phyloP scores from a whole-genome alignment of 2,113 vertebrate genomes.

The Oplegnathus fasciatus region DNA sequence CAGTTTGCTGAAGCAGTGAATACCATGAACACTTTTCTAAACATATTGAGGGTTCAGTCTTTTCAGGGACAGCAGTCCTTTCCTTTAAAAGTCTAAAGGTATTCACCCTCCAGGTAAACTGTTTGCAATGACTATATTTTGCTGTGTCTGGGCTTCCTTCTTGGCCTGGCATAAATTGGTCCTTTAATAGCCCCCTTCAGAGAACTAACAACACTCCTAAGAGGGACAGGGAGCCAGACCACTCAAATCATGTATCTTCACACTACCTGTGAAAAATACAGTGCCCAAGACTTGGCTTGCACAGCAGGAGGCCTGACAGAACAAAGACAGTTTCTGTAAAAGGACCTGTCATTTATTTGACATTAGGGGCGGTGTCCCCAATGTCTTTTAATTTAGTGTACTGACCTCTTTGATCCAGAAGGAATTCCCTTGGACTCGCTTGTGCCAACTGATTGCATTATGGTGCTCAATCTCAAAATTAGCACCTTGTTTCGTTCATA shows the following conservation, averaged over 20 bases:
- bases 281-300: background rate
- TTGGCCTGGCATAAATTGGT: conserved; percentile 25
- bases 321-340: background rate
- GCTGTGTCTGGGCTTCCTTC: conserved; percentile 23
- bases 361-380: background rate
- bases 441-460: background rate
- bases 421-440: background rate
- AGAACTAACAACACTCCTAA: conserved; percentile 7
- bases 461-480: background rate
- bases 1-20: background rate
- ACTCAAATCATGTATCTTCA: conserved; percentile 19
- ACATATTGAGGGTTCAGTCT: background rate
- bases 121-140: conserved; percentile 30
- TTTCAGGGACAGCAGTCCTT: background rate
- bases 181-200: conserved; percentile 37
- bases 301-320: background rate
- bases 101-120: conserved; percentile 7
- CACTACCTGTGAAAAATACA: conserved; percentile 24
- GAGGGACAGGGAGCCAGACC: background rate
- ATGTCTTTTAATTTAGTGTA: conserved; percentile 6
- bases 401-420: background rate
- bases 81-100: background rate
- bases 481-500: background rate
- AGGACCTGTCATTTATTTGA: conserved; percentile 3
- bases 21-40: background rate